phyloP scores from a whole-genome alignment of 2,888 invertebrate genomes.

The Ommatoiulus sabulosus region DNA sequence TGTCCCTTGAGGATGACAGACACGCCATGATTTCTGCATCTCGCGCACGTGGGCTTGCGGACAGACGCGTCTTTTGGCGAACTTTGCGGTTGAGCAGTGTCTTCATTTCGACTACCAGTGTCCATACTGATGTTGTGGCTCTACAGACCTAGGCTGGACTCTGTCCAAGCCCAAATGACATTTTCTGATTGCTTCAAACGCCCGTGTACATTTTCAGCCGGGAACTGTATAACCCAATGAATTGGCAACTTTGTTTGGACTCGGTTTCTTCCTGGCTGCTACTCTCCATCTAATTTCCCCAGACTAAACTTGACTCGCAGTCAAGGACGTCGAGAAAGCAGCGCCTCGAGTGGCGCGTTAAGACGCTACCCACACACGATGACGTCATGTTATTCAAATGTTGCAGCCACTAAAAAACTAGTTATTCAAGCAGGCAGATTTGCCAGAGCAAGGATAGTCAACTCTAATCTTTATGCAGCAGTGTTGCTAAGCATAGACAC shows the following conservation, averaged over 20 bases:
- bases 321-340: constrained; percentile 4
- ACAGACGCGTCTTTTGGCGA: background rate
- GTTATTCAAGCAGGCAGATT: background rate
- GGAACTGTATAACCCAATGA: background rate
- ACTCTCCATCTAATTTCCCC: background rate
- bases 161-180: background rate
- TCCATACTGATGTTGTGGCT: background rate
- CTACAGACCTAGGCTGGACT: background rate
- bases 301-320: constrained; percentile 9
- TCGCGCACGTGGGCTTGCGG: background rate
- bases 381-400: background rate
- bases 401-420: background rate
- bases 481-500: too few relatives aligned
- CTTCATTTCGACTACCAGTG: background rate
- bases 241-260: background rate
- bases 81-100: background rate
- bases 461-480: too few relatives aligned
- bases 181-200: background rate
- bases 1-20: background rate
- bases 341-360: background rate
- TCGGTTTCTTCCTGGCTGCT: constrained; percentile 19
- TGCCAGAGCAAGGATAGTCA: background rate
- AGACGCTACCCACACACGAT: background rate
- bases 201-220: background rate
- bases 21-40: background rate